phyloP scores from a whole-genome alignment of 2,888 invertebrate species.

The Pyrrhia umbra region DNA sequence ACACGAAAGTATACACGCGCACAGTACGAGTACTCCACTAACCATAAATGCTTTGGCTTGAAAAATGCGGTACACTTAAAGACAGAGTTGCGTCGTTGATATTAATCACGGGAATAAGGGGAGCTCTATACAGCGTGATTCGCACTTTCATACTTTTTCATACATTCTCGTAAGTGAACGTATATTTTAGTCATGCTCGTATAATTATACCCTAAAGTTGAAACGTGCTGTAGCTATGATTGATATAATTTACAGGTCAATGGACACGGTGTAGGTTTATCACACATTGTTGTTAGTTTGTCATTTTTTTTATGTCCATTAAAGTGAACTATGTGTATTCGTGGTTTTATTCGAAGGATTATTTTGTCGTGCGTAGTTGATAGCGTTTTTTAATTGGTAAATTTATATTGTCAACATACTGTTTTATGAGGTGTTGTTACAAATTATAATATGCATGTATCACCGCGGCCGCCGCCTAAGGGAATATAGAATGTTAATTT shows the following conservation, averaged over 20 bases:
- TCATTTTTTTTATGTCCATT: no score
- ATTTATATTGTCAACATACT: constrained; percentile 8
- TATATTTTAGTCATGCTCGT: constrained; percentile 42
- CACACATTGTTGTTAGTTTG: not conserved
- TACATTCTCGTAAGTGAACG: not conserved
- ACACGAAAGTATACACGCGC: constrained; percentile 25
- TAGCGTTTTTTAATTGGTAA: no score
- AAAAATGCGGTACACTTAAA: constrained; percentile 62
- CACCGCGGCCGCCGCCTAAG: constrained; percentile 27
- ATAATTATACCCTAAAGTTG: constrained; percentile 43
- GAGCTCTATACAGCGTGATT: constrained; percentile 58
- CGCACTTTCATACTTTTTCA: constrained; percentile 58
- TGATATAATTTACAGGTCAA: constrained; percentile 11
- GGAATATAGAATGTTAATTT: constrained; percentile 31
- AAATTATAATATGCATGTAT: constrained; percentile 38
- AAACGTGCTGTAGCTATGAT: not conserved
- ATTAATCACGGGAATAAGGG: constrained; percentile 64
- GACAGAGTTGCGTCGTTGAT: constrained; percentile 58
- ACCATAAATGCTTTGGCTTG: constrained; percentile 53
- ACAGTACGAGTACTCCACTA: constrained; percentile 25
- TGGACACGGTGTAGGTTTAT: not conserved
- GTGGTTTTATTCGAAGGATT: not conserved
- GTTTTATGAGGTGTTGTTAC: not conserved
- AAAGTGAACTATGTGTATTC: not conserved
- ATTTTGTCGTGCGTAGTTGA: constrained; percentile 6